Evolutionary conservation across 2,797 vertebrate genomes (phyloP).

Genomic region (Tarsius wallacei): DNA sequence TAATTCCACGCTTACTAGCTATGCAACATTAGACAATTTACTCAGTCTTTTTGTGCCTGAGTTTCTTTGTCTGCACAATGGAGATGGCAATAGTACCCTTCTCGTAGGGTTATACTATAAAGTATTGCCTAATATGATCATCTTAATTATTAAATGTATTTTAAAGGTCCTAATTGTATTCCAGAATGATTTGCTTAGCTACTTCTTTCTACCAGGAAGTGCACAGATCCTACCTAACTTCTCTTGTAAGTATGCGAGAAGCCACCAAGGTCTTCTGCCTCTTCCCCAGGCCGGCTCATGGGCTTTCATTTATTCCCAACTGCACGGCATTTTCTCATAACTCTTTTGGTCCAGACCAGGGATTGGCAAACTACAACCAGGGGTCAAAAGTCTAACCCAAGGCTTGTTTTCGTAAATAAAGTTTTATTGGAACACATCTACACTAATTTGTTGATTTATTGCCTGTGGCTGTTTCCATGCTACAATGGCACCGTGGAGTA

Average conservation of each 20-base stretch:
- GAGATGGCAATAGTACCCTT: background rate
- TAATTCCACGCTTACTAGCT: background rate
- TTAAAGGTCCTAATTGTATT: conserved; percentile 30
- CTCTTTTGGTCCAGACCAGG: background rate
- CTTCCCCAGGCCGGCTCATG: background rate
- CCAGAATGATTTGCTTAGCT: background rate
- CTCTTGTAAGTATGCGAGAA: background rate
- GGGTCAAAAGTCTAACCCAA: background rate
- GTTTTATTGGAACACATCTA: background rate
- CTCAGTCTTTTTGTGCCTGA: background rate
- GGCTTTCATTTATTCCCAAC: background rate
- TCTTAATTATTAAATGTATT: background rate
- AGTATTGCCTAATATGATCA: background rate
- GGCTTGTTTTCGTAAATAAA: background rate
- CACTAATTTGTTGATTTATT: background rate
- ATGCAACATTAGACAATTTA: background rate
- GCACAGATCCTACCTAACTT: background rate
- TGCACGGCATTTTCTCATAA: background rate
- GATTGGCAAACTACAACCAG: background rate
- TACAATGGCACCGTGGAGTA: background rate
- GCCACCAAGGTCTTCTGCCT: background rate
- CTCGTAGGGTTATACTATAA: background rate
- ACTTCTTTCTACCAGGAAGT: background rate
- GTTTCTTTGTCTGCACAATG: conserved; percentile 35
- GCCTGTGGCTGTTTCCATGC: background rate